These are phyloP conservation scores for Pteronotus mesoamericanus DNA, from an alignment of 2,797 vertebrate genomes.

Conservation along the genomic window DNA sequence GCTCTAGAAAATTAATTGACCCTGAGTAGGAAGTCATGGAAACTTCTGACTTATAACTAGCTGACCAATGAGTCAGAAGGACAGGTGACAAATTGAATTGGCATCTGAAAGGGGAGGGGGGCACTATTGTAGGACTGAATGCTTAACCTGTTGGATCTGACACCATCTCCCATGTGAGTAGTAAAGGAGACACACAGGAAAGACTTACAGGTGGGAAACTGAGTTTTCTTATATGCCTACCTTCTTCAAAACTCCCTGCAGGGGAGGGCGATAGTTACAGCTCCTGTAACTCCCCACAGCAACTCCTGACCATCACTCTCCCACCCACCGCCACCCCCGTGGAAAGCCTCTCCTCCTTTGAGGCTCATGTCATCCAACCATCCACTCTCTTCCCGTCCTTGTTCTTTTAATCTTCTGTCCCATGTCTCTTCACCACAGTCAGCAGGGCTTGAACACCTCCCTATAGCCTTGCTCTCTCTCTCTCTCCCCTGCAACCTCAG, in stretches of 20 bases:
- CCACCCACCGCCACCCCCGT: background rate
- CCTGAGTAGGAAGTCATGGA: background rate
- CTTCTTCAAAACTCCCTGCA: background rate
- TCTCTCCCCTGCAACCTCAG: background rate
- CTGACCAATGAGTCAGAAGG: background rate
- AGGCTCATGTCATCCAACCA: background rate
- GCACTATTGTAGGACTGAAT: background rate
- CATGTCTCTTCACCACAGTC: background rate
- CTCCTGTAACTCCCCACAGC: background rate
- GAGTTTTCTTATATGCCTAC: background rate
- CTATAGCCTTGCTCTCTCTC: no score
- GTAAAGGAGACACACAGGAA: background rate
- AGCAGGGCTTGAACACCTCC: background rate
- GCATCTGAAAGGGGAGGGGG: background rate
- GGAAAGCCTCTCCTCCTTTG: background rate
- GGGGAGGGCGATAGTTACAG: no score
- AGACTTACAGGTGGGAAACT: background rate
- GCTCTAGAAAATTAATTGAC: background rate
- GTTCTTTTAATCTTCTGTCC: background rate
- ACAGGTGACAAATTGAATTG: background rate
- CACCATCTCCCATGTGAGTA: background rate
- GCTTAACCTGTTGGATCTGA: background rate
- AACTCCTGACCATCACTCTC: background rate
- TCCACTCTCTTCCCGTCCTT: background rate
- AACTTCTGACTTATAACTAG: background rate